Base-by-base conservation (phyloP, 2,113 vertebrate genomes). In the Vidua chalybeata region DNA sequence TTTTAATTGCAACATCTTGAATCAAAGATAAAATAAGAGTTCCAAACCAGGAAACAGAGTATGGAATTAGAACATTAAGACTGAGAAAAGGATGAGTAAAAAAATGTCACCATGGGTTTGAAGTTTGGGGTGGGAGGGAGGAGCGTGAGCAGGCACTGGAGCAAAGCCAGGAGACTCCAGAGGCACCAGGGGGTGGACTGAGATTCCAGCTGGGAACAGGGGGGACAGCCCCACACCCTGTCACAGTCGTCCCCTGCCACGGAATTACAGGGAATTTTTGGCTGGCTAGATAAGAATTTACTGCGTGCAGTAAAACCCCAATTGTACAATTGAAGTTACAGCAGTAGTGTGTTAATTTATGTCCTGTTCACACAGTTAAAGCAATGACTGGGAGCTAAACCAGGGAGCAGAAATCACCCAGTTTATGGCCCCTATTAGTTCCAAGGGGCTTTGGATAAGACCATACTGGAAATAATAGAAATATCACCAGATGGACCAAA, bases 281-380 rank as follows among this genome's bases (percentile, higher is more conserved):
- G 63, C 59, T 30, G 37, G 71, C 55, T 15, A n/a, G 74, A 23
- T 73, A 24, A 89, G 73, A 31, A 88, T 93, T 94, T 96, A 96
- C 22, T 39, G 51, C 72, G 1, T 0, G 48, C n/a, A 58, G 37
- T 96, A 90, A 96, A 95, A 85, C 43, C 52, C 72, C 56, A 83
- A 14, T 64, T 28, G 55, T 13, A 23, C 35, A 9, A 19, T 5
- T 90, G 31, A 51, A 91, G 73, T 93, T 85, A 74, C 85, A 77
- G 4, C 9, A 46, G 71, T 0, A 18, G 24, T 5, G 73, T 46
- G 55, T 71, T 83, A 74, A 96, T 96, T 95, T 91, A 93, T 94
- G 58, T 88, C 59, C 85, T 63, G 64, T 15, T 88, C 75, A 85
- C 49, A 20, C 75, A 83, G 46, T 76, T 76, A 63, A 61, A 91